These are phyloP conservation scores for Chionodraco myersi DNA, from an alignment of 2,113 vertebrate species.

Conservation along the genomic window DNA sequence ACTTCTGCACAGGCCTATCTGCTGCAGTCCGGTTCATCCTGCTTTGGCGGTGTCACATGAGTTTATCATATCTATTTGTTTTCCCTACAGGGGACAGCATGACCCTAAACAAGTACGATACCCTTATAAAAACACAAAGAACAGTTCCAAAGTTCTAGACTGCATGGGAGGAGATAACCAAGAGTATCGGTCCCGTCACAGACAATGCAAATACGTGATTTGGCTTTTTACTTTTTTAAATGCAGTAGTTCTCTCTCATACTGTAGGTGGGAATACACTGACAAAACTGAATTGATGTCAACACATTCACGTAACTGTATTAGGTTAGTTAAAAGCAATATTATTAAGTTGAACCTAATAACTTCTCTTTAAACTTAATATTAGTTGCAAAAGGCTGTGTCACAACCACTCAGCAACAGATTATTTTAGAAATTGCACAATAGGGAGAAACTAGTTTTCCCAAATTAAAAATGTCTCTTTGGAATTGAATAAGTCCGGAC, in stretches of 20 bases:
- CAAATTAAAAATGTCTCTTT: neutral
- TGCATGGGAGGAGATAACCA: constrained; percentile 16
- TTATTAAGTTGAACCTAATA: no score
- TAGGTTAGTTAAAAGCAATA: no score
- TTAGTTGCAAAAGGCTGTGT: neutral
- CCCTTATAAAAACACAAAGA: constrained; percentile 26
- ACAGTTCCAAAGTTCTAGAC: constrained; percentile 15
- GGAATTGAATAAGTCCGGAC: neutral
- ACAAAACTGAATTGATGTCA: no score
- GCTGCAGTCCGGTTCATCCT: constrained; percentile 18
- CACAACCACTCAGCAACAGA: neutral
- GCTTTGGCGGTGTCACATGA: constrained; percentile 19
- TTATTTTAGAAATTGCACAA: neutral
- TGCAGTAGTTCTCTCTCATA: neutral
- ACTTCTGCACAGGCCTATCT: neutral
- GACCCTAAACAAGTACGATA: constrained; percentile 36
- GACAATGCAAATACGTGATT: constrained; percentile 4
- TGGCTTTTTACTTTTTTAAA: neutral
- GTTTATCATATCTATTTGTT: constrained; percentile 40
- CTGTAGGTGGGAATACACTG: no score
- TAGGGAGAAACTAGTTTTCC: neutral
- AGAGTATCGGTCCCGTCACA: constrained; percentile 7
- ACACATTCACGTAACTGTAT: no score
- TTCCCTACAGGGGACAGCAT: constrained; percentile 31
- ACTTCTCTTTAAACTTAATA: no score